Percentiles rank a stretch among this genome's conserved stretches.
phyloP scores from a whole-genome alignment of 1,140 invertebrate genomes.

The Drosophila triauraria region DNA sequence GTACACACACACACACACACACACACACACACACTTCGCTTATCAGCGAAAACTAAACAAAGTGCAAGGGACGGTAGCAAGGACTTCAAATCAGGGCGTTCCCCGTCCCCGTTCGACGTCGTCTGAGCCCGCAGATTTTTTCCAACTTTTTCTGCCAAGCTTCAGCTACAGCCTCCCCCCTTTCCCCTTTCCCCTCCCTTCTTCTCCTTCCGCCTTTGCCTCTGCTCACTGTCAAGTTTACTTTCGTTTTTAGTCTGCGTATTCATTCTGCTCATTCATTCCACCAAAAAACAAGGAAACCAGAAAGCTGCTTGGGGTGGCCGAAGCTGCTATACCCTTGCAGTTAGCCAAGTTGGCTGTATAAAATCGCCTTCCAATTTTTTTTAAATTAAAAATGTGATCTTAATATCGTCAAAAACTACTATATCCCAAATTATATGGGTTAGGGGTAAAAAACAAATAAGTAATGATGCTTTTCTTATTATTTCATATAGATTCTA shows the following conservation, averaged over 20 bases:
- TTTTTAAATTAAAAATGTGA: too few species aligned
- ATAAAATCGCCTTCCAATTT: too few species aligned
- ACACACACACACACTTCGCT: neutral
- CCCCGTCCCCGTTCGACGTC: neutral
- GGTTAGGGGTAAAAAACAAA: too few species aligned
- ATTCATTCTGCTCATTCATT: slow-evolving; percentile 17
- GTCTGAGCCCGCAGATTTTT: slow-evolving; percentile 40
- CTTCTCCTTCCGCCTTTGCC: slow-evolving; percentile 8
- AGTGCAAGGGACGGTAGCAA: slow-evolving; percentile 7
- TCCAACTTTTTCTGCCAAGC: slow-evolving; percentile 13
- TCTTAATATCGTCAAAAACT: too few species aligned
- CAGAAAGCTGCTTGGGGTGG: too few species aligned
- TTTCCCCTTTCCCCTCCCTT: neutral
- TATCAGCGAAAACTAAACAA: slow-evolving; percentile 32
- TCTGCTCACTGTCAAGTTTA: slow-evolving; percentile 45
- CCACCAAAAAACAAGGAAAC: neutral
- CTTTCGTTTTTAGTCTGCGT: slow-evolving; percentile 57
- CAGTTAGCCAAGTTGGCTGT: too few species aligned
- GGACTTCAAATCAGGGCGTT: slow-evolving; percentile 17
- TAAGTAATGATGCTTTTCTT: too few species aligned
- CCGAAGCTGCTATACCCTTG: neutral
- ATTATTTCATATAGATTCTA: too few species aligned
- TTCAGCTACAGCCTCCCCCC: neutral
- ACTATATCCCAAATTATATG: too few species aligned
- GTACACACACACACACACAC: neutral